Evolutionary conservation across 2,797 vertebrate species (phyloP).

Genomic region (Myotis pilosus): DNA sequence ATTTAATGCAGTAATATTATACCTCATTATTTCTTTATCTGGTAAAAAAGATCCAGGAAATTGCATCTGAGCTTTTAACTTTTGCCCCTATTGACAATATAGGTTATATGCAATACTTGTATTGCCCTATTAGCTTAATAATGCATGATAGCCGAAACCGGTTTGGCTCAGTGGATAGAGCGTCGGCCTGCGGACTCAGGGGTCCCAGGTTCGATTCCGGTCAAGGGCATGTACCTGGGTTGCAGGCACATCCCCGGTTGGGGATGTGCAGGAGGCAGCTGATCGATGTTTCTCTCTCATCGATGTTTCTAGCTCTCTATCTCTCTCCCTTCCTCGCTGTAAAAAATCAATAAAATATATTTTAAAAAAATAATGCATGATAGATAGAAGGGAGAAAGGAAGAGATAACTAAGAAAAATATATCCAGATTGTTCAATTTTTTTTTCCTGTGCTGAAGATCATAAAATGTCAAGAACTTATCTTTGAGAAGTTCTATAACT

Average conservation of each 20-base stretch:
- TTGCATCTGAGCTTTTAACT: background rate
- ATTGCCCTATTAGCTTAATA: background rate
- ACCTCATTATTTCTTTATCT: conserved; percentile 1
- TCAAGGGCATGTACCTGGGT: too few relatives aligned
- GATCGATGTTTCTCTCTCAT: too few relatives aligned
- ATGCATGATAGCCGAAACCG: background rate
- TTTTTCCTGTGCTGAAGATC: background rate
- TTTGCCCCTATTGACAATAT: background rate
- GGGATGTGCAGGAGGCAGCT: too few relatives aligned
- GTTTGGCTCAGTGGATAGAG: too few relatives aligned
- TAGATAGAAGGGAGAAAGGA: background rate
- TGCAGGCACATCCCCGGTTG: too few relatives aligned
- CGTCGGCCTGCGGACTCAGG: too few relatives aligned
- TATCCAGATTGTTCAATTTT: background rate
- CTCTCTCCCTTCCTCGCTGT: too few relatives aligned
- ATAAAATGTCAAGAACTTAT: background rate
- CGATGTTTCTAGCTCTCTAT: too few relatives aligned
- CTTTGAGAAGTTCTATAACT: background rate
- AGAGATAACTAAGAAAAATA: background rate
- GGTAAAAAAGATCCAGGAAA: background rate
- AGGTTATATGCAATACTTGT: background rate
- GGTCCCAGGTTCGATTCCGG: too few relatives aligned
- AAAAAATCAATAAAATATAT: too few relatives aligned
- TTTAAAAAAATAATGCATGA: background rate
- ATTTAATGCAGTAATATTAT: background rate